Evolutionary conservation across 2,888 invertebrate genomes (phyloP).

Genomic region (Antheraea yamamai): DNA sequence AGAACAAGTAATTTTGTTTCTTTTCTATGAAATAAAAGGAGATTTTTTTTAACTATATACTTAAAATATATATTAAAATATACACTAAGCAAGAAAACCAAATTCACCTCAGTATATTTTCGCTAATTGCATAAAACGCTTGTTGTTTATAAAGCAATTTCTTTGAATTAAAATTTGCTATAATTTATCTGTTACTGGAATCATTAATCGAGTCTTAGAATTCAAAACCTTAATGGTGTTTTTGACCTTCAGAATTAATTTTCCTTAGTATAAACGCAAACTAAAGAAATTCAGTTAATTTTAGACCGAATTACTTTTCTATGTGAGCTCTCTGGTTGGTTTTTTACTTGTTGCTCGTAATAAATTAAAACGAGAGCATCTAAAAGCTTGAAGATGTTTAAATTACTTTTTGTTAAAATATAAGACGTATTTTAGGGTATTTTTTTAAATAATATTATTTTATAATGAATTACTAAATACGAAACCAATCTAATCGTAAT

Average conservation of each 20-base stretch:
- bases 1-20: no score
- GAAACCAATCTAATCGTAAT: no score
- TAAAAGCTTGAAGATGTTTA: not conserved
- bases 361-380: not conserved
- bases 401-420: not conserved
- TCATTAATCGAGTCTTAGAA: not conserved
- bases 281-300: conserved; percentile 1
- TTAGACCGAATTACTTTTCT: not conserved
- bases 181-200: not conserved
- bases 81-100: no score
- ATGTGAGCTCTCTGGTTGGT: not conserved
- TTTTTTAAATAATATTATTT: not conserved
- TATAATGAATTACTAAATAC: not conserved
- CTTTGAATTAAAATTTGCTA: not conserved
- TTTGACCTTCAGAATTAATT: not conserved
- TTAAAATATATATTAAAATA: no score
- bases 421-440: not conserved
- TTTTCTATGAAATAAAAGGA: no score
- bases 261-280: conserved; percentile 10
- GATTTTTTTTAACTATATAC: no score
- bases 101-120: not conserved
- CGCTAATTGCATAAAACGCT: not conserved
- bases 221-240: not conserved
- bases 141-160: not conserved
- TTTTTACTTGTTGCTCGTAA: not conserved